Conservation (phyloP, 2,888 invertebrate species). For the Acronicta alni region DNA sequence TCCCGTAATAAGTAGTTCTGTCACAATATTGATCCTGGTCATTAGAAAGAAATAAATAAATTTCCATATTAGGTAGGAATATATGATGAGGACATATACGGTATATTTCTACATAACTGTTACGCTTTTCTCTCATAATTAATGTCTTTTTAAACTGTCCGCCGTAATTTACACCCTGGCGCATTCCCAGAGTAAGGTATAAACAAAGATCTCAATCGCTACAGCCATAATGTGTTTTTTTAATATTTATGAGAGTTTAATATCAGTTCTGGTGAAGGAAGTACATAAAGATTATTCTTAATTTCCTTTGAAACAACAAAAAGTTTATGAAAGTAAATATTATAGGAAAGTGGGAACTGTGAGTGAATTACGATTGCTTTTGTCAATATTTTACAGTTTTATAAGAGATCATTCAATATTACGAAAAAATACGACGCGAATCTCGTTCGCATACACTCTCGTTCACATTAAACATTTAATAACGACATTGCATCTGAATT, state of each 20-base stretch:
- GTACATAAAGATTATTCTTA: constrained; percentile 12
- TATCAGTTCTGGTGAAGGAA: constrained; percentile 23
- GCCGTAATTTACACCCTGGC: constrained; percentile 5
- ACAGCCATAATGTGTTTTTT: constrained; percentile 29
- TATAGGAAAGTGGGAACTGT: background rate
- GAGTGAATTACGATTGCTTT: background rate
- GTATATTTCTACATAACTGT: background rate
- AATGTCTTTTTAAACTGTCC: constrained; percentile 40
- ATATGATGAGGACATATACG: too few species aligned
- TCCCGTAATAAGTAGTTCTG: too few species aligned
- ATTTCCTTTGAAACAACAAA: constrained; percentile 18
- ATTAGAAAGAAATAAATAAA: too few species aligned
- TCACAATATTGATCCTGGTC: too few species aligned
- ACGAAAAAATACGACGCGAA: too few species aligned
- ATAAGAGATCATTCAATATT: background rate
- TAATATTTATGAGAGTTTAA: constrained; percentile 13
- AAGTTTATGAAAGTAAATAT: constrained; percentile 13
- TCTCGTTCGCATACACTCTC: too few species aligned
- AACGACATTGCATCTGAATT: too few species aligned
- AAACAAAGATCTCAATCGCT: constrained; percentile 28
- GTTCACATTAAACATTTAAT: too few species aligned
- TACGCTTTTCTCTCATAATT: constrained; percentile 12
- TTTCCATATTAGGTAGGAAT: too few species aligned
- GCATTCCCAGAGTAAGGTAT: constrained; percentile 10
- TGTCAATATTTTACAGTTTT: background rate